A percentile compares a stretch with the other conserved stretches of the same genome.
Conservation (phyloP, 2,888 invertebrate genomes). For the Nesidiocoris tenuis region DNA sequence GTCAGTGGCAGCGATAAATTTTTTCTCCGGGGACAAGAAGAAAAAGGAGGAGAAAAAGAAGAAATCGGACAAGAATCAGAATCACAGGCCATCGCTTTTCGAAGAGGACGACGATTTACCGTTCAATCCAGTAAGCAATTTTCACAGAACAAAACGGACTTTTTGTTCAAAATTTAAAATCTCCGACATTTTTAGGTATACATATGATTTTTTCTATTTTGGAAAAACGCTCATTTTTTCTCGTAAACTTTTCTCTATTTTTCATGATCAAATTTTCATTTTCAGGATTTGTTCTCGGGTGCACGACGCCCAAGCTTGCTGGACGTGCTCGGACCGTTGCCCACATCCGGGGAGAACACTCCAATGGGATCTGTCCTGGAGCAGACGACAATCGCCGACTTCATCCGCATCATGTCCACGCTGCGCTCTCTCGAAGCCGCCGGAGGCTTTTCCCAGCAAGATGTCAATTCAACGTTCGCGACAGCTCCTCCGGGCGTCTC, state of each 20-base stretch:
- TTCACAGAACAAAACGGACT: no score
- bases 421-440: slow-evolving; percentile 8
- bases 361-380: slow-evolving; percentile 64
- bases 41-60: slow-evolving; percentile 27
- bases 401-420: slow-evolving; percentile 63
- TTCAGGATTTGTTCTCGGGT: slow-evolving; percentile 27
- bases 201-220: no score
- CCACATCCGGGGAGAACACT: slow-evolving; percentile 26
- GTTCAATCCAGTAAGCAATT: slow-evolving; percentile 6
- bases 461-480: neutral
- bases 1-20: slow-evolving; percentile 51
- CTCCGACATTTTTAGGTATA: no score
- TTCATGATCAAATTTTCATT: neutral
- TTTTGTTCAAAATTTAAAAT: no score
- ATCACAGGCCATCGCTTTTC: neutral
- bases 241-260: no score
- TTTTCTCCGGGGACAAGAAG: slow-evolving; percentile 47
- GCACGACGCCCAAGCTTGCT: slow-evolving; percentile 48
- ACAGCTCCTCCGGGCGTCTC: neutral
- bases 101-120: slow-evolving; percentile 22
- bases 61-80: slow-evolving; percentile 22
- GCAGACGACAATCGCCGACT: slow-evolving; percentile 79
- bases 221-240: no score
- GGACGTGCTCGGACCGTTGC: slow-evolving; percentile 43
- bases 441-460: neutral